These are phyloP conservation scores for Agapornis canus DNA, from an alignment of 2,797 vertebrate species.

Conservation along the genomic window DNA sequence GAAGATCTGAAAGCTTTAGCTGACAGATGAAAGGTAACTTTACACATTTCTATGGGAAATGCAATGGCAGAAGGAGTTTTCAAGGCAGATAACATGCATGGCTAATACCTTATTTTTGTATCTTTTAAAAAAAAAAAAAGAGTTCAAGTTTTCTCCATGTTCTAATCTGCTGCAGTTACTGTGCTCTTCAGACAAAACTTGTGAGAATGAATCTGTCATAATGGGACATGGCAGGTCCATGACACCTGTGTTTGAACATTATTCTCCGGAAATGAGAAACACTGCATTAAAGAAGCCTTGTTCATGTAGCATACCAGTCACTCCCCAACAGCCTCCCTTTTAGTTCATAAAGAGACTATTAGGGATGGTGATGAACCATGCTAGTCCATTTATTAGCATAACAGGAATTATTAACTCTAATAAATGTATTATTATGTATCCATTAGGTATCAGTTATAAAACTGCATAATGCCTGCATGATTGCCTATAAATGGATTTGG, in stretches of 20 bases:
- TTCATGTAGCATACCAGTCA: not conserved
- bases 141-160: not conserved
- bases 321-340: not conserved
- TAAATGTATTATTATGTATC: slow-evolving; percentile 37
- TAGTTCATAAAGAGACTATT: not conserved
- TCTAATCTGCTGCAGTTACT: not conserved
- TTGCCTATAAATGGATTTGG: slow-evolving; percentile 37
- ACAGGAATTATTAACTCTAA: slow-evolving; percentile 14
- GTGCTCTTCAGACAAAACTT: not conserved
- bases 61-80: not conserved
- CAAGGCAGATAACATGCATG: not conserved
- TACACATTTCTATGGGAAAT: not conserved
- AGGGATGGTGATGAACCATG: not conserved
- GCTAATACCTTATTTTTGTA: not conserved
- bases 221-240: not conserved
- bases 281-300: not conserved
- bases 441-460: slow-evolving; percentile 36
- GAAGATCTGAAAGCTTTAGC: not conserved
- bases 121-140: not conserved
- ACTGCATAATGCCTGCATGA: slow-evolving; percentile 6
- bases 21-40: not conserved
- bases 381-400: not conserved
- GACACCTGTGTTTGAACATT: not conserved
- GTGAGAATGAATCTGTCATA: not conserved
- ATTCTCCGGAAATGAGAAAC: not conserved